Evolutionary conservation across 2,113 vertebrate species (phyloP), one percentile per base, ranked within the genome.

Genomic region (Pithys albifrons): DNA sequence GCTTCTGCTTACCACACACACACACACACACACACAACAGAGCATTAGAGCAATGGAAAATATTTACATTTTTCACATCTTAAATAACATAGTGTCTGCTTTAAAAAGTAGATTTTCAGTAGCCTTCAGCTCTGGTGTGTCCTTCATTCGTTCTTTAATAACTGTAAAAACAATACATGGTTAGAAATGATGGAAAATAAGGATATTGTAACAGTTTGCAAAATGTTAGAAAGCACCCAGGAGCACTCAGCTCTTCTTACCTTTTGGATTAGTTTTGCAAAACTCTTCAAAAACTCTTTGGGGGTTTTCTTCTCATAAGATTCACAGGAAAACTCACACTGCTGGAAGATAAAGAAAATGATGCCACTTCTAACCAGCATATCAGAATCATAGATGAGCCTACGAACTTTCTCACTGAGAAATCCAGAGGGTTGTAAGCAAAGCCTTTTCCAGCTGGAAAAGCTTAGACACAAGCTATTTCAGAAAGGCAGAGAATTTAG

Each of bases 61-160:
- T 73, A 95, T 86, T 94, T 92, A 94, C 78, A 66, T 76, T 86
- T 89, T 78, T 86, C 52, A 82, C 19, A 27, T 72, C 66, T 96
- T 96, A 92, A 95, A 96, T 94, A 80, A 51, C 35, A 93, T 97
- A 97, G 97, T 97, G 97, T 97, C 96, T 95, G 76, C 89, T 95
- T 97, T 93, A 80, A 94, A 89, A 94, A 86, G 73, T 51, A 85
- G 89, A 59, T 92, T 82, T 87, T 89, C 80, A 24, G 85, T 95
- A 86, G 76, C 28, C 74, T 85, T 91, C 87, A 70, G 22, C 12
- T 82, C 27, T 71, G 79, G 8, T 10, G 13, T 57, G 54, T 92
- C 80, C 59, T 93, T 5, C n/a, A 9, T 96, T 71, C 82, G 18
- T 91, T 59, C 86, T 76, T 91, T 57, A 29, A 16, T 61, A 98